Evolutionary conservation across 2,797 vertebrate genomes (phyloP).

Genomic region (Atherinosoma microstoma): DNA sequence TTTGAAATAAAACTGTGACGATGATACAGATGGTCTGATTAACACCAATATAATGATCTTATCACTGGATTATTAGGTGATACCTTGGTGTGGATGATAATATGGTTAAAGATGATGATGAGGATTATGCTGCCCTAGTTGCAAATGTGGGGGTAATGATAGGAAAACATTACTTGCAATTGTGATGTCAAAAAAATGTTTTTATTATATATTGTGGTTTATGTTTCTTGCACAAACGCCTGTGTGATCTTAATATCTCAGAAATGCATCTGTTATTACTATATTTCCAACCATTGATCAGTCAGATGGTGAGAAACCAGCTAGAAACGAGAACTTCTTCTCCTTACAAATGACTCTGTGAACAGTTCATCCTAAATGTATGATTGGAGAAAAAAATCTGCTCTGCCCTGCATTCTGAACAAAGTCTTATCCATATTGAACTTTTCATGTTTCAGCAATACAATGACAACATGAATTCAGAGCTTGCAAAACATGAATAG

Average conservation of each 20-base stretch:
- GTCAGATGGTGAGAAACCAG: not conserved
- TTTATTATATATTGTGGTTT: not conserved
- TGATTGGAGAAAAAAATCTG: conserved; percentile 7
- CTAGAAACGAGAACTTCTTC: not conserved
- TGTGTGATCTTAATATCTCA: not conserved
- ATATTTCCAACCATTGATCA: not conserved
- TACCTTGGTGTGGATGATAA: conserved; percentile 50
- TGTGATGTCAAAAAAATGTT: not conserved
- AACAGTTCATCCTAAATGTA: not conserved
- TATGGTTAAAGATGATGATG: conserved; percentile 36
- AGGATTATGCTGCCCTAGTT: conserved; percentile 2
- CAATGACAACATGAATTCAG: conserved; percentile 1
- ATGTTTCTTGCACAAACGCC: not conserved
- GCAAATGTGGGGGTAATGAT: conserved; percentile 13
- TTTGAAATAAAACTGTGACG: conserved; percentile 55
- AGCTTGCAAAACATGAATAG: not conserved
- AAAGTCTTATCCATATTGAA: not conserved
- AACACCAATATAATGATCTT: conserved; percentile 63
- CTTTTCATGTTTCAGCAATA: not conserved
- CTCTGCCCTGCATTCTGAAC: not conserved
- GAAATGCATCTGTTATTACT: not conserved
- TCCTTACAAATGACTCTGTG: not conserved
- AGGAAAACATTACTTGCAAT: not conserved
- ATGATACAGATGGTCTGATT: conserved; percentile 65
- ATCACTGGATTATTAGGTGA: conserved; percentile 55